Evolutionary conservation across 2,888 invertebrate species (phyloP), one percentile per base, ranked within the genome.

Genomic region (Patella depressa): DNA sequence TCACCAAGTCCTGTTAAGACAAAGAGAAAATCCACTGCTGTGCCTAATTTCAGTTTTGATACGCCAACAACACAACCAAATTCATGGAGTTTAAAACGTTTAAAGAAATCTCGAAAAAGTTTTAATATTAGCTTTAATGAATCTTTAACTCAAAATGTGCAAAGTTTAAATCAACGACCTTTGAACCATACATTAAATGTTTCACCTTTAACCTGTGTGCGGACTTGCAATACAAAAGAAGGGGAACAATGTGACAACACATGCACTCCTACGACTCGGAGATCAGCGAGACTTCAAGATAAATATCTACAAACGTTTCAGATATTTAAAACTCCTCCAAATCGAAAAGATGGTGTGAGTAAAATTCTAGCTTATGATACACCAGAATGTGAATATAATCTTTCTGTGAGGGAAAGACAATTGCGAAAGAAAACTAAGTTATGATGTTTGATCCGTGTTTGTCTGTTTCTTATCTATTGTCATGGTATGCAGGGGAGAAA

Each of bases 301-400:
- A 72, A 72, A 53, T 72, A 59, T 74, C 19, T 65, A 24, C 65
- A 65, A 65, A 24, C 65, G 24, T 65, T 65, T 65, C 19, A 65
- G 24, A 11, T 65, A 24, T 65, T 65, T 65, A 65, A 24, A 24
- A 65, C 65, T 19, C 65, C 65, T 24, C 65, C 65, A 24, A 9
- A 19, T 12, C 14, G 24, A 12, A 65, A 24, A 65, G 17, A 53
- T 5, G 69, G 53, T 55, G 55, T 45, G 34, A 53, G 45, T 7
- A 78, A 79, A 55, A 74, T 87, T 29, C 74, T 87, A 45, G 87
- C 80, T 7, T 79, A 83, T 4, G 85, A 87, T 72, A 87, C 87
- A 2, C 87, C 87, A 17, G 86, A 85, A 55, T 77, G 78, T 24
- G 85, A 87, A 55, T 84, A 85, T 79, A 84, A 83, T 55, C 78